Evolutionary conservation across 2,888 invertebrate genomes (phyloP).

Genomic region (Globia sparganii): DNA sequence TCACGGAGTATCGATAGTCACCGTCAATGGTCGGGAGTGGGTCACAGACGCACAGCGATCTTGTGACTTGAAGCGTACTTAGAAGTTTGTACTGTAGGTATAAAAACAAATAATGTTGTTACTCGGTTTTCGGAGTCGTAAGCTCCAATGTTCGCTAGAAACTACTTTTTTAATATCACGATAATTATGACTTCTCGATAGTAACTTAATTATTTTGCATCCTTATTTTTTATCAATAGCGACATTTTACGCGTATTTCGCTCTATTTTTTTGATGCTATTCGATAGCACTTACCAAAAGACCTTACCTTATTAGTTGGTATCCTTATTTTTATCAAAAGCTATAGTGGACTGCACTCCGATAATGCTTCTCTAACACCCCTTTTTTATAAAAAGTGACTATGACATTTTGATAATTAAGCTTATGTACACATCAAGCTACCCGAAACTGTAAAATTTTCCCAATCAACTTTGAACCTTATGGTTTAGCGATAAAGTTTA

Average conservation of each 20-base stretch:
- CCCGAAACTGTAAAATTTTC: too few species aligned
- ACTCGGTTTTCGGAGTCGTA: too few species aligned
- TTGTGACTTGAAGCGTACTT: not conserved
- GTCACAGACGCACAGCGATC: conserved; percentile 31
- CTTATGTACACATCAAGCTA: too few species aligned
- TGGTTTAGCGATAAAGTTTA: too few species aligned
- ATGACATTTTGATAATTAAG: not conserved
- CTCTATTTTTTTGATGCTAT: not conserved
- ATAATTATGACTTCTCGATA: not conserved
- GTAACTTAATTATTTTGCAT: not conserved
- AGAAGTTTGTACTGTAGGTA: not conserved
- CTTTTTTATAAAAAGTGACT: not conserved
- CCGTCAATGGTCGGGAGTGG: conserved; percentile 14
- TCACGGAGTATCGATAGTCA: conserved; percentile 23
- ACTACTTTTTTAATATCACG: not conserved
- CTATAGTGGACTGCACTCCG: not conserved
- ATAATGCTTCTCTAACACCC: not conserved
- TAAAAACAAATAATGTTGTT: not conserved
- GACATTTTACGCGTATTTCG: not conserved
- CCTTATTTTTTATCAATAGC: not conserved
- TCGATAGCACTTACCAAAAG: not conserved
- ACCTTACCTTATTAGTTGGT: not conserved
- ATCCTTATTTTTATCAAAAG: not conserved
- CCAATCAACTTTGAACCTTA: too few species aligned
- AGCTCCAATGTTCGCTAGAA: too few species aligned